Evolutionary conservation across 2,797 vertebrate genomes (phyloP), one percentile per base, ranked within the genome.

Genomic region (Sebastes iracundus): DNA sequence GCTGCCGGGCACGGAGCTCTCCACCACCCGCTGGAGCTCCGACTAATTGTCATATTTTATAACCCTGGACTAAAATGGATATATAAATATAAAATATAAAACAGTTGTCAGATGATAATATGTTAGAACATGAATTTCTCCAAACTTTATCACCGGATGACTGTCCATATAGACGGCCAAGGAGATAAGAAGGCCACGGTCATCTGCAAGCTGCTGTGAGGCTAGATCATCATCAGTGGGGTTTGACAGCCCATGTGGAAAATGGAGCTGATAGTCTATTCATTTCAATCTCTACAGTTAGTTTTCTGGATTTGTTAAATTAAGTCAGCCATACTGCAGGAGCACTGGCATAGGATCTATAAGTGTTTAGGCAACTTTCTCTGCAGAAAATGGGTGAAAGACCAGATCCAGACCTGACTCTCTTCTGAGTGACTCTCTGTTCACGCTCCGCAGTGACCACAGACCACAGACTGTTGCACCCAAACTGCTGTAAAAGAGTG

Each of bases 221-320:
- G 32, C 61, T 42, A 80, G 16, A 28, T 80, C 73, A 58, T 23
- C 42, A 13, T 73, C 62, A 32, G 6, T 59, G 18, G 30, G 58
- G 46, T 71, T 55, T 70, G 73, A 77, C 81, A 67, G 46, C 23
- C 23, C 16, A 27, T 63, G 81, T 74, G 60, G 49, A 80, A 73
- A 62, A 58, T 35, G n/a, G 58, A 66, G 56, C 33, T 13, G 56
- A 33, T 52, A 77, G 70, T 71, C 64, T 38, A 55, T 83, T 75
- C 28, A 75, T 83, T 74, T 77, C 66, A 30, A 38, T 73, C 8
- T 28, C 56, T 76, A 23, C 55, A 76, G 56, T 75, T 75, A 53
- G 69, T 66, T 82, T 73, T 64, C 65, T 68, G 52, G 75, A 70
- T 70, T 30, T 69, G 52, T 64, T 49, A 58, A 78, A 77, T 56